phyloP scores from a whole-genome alignment of 2,797 vertebrate genomes.

The Petrocephalus sullivani region DNA sequence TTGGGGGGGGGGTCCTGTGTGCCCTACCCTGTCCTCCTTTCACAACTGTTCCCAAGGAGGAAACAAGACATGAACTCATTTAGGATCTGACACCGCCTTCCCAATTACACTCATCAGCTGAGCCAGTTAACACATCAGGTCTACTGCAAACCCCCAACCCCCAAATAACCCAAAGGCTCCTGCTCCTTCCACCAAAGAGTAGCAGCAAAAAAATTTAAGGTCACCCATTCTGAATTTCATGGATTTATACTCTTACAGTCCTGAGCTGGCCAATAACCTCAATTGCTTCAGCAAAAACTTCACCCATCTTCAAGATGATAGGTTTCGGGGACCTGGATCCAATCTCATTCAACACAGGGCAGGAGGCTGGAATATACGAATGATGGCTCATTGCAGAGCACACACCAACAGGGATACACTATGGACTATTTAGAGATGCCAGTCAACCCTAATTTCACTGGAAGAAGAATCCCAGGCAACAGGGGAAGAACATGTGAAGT shows the following conservation, averaged over 20 bases:
- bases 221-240: background rate
- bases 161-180: background rate
- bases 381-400: background rate
- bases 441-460: background rate
- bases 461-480: background rate
- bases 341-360: background rate
- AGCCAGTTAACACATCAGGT: conserved; percentile 25
- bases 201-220: background rate
- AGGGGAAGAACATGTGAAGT: background rate
- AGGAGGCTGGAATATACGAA: background rate
- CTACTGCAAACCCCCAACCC: conserved; percentile 25
- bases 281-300: background rate
- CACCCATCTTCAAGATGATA: background rate
- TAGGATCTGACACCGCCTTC: conserved; percentile 39
- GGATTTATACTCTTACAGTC: background rate
- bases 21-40: background rate
- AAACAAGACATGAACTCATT: conserved; percentile 29
- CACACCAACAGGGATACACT: background rate
- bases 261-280: background rate
- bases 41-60: conserved; percentile 23
- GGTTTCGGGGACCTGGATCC: background rate
- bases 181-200: background rate
- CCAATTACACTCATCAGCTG: conserved; percentile 40
- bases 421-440: background rate
- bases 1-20: background rate